Base-by-base conservation (phyloP, 92 coral and sea anemone species). In the Montipora capitata region DNA sequence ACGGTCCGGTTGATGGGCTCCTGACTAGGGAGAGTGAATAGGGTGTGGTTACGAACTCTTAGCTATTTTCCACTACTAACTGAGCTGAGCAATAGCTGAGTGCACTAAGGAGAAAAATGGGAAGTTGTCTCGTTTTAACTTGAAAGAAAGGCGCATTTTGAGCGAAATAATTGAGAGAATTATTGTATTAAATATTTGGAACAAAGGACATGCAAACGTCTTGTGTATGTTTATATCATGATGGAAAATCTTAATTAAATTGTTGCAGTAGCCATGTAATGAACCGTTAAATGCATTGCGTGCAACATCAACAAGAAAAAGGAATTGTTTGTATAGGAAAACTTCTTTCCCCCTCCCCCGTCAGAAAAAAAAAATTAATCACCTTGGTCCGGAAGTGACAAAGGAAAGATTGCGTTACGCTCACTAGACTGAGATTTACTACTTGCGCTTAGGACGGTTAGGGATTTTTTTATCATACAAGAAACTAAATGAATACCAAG, bases 141-240 rank as follows among this genome's bases (percentile, higher is more conserved):
- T 20, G 27, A 20, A 20, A 20, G 27, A 20, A 20, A 20, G 27
- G 27, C 81, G 66, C 54, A 76, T 76, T 56, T 76, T 76, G 81
- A 76, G 81, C 81, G 51, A 76, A 76, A 56, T 67, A 76, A 76
- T 52, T 52, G 81, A 76, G 80, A 52, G 68, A 76, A 76, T 54
- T 56, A 18, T 12, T 54, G 81, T 76, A 10, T 75, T 76, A 56
- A 76, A 52, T 76, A 76, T 15, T 54, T 76, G 67, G 81, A 76
- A 76, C 81, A 76, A 76, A 76, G 14, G 67, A 76, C 67, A 76
- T 76, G 81, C 56, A 76, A 76, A 52, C 52, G 18, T 52, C 81
- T 75, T 75, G 80, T 75, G 80, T 75, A 75, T 75, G 68, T 75
- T 54, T 75, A 75, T 75, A 75, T 75, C 80, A 75, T 75, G 68